A percentile compares a stretch with the other conserved stretches of the same genome.
Conservation (phyloP, 92 coral and sea anemone genomes). For the Galaxea fascicularis region DNA sequence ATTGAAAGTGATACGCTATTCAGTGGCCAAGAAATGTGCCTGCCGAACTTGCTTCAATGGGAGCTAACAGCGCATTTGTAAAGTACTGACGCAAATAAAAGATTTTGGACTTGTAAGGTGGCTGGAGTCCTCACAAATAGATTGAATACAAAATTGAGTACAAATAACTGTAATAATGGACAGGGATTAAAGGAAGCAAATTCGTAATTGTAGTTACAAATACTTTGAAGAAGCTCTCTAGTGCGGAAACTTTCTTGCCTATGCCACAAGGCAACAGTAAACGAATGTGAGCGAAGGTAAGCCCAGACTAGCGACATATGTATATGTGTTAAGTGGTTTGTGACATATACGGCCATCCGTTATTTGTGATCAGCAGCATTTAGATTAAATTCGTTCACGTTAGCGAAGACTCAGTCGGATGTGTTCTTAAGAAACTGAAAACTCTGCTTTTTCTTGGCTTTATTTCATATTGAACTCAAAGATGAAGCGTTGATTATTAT, state of each 20-base stretch:
- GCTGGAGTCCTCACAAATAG: background rate
- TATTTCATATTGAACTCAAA: background rate
- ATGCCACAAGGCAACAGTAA: background rate
- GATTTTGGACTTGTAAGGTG: background rate
- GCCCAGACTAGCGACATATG: background rate
- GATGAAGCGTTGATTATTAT: background rate
- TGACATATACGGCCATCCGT: background rate
- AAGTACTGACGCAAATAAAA: background rate
- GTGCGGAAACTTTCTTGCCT: background rate
- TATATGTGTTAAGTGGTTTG: slow-evolving; percentile 27
- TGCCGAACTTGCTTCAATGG: slow-evolving; percentile 89
- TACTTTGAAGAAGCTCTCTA: background rate
- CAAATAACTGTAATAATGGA: background rate
- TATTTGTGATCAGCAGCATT: background rate
- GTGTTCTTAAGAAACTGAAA: background rate
- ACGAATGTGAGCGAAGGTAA: background rate
- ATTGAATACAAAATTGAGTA: background rate
- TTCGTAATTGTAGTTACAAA: background rate
- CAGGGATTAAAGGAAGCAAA: background rate
- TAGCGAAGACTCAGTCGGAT: background rate
- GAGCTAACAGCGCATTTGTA: background rate
- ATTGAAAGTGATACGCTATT: slow-evolving; percentile 44
- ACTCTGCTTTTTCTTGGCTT: background rate
- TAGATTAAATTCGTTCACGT: background rate
- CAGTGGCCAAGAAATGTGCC: slow-evolving; percentile 80